These are phyloP conservation scores for Wasmannia auropunctata DNA, from an alignment of 1,140 invertebrate genomes.

Conservation along the genomic window DNA sequence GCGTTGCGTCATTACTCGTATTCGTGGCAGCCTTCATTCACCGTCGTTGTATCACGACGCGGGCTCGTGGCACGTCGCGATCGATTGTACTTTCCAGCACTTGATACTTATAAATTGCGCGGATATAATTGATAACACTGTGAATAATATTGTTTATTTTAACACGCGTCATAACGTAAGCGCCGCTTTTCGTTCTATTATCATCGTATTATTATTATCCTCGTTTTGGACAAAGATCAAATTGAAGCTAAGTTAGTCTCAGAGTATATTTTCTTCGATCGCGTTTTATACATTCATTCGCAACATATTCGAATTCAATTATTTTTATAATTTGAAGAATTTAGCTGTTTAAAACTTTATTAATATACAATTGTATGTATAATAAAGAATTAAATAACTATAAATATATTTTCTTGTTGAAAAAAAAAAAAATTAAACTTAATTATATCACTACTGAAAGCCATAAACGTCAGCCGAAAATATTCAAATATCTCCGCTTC, in stretches of 20 bases:
- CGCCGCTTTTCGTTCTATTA: too few species aligned
- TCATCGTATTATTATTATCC: neutral
- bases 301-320: too few species aligned
- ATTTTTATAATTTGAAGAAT: too few species aligned
- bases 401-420: neutral
- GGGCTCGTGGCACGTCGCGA: neutral
- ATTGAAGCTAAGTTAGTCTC: neutral
- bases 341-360: too few species aligned
- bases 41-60: neutral
- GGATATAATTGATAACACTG: neutral
- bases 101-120: neutral
- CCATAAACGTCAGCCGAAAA: neutral
- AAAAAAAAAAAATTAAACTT: conserved; percentile 7
- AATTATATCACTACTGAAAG: neutral
- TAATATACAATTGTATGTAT: neutral
- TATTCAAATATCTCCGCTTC: neutral
- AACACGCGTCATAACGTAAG: neutral
- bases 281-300: neutral
- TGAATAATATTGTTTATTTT: conserved; percentile 20
- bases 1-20: conserved; percentile 22
- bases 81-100: neutral
- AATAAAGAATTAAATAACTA: neutral
- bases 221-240: neutral
- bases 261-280: neutral
- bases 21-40: conserved; percentile 40